Conservation (phyloP, 2,888 invertebrate species). For the Dendrolimus houi region DNA sequence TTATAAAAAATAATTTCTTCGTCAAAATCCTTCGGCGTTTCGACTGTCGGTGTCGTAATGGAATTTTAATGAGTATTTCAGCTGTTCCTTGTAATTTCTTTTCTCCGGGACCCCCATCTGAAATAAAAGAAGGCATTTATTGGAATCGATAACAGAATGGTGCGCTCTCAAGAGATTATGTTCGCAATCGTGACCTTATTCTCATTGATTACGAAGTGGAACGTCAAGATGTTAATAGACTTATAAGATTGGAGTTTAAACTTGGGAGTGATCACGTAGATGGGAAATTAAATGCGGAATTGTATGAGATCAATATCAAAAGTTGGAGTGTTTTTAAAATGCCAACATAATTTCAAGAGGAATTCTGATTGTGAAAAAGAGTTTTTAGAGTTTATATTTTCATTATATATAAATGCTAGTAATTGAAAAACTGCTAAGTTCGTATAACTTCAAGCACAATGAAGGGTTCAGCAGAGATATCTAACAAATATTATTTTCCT, state of each 20-base stretch:
- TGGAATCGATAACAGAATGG: slow-evolving; percentile 40
- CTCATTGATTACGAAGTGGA: slow-evolving; percentile 28
- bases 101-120: slow-evolving; percentile 27
- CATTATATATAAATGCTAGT: too few species aligned
- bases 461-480: too few species aligned
- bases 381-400: too few species aligned
- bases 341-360: too few species aligned
- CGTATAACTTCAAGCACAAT: too few species aligned
- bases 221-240: slow-evolving; percentile 21
- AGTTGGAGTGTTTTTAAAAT: background rate
- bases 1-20: slow-evolving; percentile 34
- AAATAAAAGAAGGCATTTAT: slow-evolving; percentile 51
- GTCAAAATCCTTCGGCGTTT: slow-evolving; percentile 42
- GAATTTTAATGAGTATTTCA: slow-evolving; percentile 66
- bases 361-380: too few species aligned
- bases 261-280: background rate
- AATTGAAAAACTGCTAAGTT: too few species aligned
- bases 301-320: background rate
- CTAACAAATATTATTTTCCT: too few species aligned
- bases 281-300: background rate
- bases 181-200: slow-evolving; percentile 36
- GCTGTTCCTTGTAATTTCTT: slow-evolving; percentile 44
- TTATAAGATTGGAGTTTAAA: background rate
- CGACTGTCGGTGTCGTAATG: slow-evolving; percentile 43
- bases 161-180: slow-evolving; percentile 30